Percentiles rank a stretch among this genome's conserved stretches.
Evolutionary conservation across 2,888 invertebrate genomes (phyloP).

Genomic region (Melangyna quadrimaculata): DNA sequence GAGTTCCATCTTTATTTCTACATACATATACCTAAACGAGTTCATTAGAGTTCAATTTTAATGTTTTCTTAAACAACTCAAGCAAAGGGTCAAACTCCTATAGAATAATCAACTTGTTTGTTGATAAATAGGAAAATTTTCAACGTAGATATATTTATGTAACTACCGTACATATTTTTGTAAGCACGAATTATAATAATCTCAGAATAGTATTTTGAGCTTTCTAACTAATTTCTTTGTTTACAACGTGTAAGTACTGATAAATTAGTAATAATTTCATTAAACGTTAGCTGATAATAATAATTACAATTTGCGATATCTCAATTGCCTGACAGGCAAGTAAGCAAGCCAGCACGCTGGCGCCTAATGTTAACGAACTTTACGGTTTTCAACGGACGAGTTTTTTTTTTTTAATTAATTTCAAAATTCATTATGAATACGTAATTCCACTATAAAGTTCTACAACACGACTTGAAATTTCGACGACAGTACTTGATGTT

Average conservation of each 20-base stretch:
- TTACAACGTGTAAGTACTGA: background rate
- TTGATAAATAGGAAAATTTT: background rate
- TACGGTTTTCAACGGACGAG: background rate
- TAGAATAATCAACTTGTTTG: slow-evolving; percentile 1
- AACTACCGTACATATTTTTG: background rate
- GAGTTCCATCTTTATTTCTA: background rate
- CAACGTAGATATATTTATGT: background rate
- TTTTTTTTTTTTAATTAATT: background rate
- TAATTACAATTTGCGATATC: background rate
- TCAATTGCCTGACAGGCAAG: background rate
- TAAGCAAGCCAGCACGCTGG: background rate
- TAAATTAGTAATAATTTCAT: slow-evolving; percentile 10
- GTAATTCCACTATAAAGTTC: background rate
- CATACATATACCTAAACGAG: background rate
- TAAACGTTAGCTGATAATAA: slow-evolving; percentile 26
- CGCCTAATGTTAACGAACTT: slow-evolving; percentile 17
- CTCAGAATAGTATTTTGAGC: background rate
- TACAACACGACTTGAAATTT: background rate
- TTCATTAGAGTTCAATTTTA: slow-evolving; percentile 17
- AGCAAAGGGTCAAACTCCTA: background rate
- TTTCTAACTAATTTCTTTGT: background rate
- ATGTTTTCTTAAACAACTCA: background rate
- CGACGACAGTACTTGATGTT: background rate
- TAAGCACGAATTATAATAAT: background rate
- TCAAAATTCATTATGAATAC: slow-evolving; percentile 2